Evolutionary conservation across 2,113 vertebrate genomes (phyloP).

Genomic region (Marcusenius ussheri): DNA sequence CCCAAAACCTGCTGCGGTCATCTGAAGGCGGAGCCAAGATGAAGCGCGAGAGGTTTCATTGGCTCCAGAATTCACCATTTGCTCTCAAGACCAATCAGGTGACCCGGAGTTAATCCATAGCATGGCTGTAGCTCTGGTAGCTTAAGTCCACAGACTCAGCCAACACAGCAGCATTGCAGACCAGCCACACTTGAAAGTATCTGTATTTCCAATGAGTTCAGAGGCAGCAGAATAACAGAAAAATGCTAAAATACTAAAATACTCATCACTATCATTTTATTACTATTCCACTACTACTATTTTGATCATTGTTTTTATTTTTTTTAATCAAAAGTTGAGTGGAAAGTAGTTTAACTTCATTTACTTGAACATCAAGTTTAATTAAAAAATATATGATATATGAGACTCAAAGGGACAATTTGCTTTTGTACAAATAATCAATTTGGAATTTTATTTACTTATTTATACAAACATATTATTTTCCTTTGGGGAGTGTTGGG

Average conservation of each 20-base stretch:
- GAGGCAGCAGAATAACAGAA: not conserved
- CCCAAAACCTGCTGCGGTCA: not conserved
- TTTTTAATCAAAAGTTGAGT: not conserved
- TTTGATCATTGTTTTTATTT: not conserved
- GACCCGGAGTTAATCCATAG: conserved; percentile 22
- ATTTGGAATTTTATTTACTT: not conserved
- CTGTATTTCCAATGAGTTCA: not conserved
- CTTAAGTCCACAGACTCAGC: not conserved
- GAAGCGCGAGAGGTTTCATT: conserved; percentile 33
- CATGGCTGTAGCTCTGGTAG: not conserved
- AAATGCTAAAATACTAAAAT: not conserved
- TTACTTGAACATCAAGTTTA: not conserved
- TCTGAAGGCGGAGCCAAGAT: not conserved
- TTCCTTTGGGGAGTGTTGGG: not conserved
- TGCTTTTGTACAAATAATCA: not conserved
- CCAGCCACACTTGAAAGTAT: not conserved
- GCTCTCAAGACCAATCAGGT: conserved; percentile 38
- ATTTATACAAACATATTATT: conserved; percentile 1
- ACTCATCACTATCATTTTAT: not conserved
- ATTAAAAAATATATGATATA: not conserved
- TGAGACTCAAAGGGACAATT: not conserved
- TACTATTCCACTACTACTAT: not conserved
- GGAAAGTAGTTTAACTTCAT: not conserved
- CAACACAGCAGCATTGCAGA: not conserved
- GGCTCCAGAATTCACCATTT: conserved; percentile 21